A percentile compares a stretch with the other conserved stretches of the same genome.
phyloP scores from a whole-genome alignment of 2,113 vertebrate genomes.

The Elanus axillaris region DNA sequence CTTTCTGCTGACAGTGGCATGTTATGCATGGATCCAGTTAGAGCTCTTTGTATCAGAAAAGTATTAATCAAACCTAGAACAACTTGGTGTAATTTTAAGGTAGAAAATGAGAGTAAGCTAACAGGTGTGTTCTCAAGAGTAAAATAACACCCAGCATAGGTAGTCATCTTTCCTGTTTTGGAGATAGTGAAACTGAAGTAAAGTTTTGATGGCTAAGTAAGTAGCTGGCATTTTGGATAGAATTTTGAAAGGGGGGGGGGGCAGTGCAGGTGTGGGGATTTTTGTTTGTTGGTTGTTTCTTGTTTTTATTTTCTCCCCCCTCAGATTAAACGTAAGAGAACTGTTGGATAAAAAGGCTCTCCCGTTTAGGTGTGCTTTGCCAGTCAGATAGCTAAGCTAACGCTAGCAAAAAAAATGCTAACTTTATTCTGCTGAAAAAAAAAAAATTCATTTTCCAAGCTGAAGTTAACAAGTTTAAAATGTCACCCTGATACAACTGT shows the following conservation, averaged over 20 bases:
- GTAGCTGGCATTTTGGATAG: not conserved
- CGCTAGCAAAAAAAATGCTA: not conserved
- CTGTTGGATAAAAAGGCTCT: not conserved
- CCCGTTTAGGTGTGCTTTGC: not conserved
- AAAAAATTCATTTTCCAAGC: not conserved
- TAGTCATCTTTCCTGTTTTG: not conserved
- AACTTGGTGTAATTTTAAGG: not conserved
- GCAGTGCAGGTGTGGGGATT: not conserved
- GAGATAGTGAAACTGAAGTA: not conserved
- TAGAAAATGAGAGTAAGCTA: too few relatives aligned
- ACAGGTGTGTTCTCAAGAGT: not conserved
- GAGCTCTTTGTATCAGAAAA: not conserved
- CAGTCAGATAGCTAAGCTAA: not conserved
- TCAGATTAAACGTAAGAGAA: not conserved
- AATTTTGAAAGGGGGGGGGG: not conserved
- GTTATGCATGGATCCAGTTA: not conserved
- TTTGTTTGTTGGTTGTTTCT: not conserved
- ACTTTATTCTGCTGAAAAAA: not conserved
- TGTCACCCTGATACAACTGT: not conserved
- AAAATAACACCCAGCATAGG: not conserved
- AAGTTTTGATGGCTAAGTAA: not conserved
- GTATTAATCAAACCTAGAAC: not conserved
- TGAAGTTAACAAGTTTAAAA: not conserved
- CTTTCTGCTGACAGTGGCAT: not conserved
- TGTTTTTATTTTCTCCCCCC: accelerated